Evolutionary conservation across 2,888 invertebrate species (phyloP).

Genomic region (Temnothorax ravouxi): DNA sequence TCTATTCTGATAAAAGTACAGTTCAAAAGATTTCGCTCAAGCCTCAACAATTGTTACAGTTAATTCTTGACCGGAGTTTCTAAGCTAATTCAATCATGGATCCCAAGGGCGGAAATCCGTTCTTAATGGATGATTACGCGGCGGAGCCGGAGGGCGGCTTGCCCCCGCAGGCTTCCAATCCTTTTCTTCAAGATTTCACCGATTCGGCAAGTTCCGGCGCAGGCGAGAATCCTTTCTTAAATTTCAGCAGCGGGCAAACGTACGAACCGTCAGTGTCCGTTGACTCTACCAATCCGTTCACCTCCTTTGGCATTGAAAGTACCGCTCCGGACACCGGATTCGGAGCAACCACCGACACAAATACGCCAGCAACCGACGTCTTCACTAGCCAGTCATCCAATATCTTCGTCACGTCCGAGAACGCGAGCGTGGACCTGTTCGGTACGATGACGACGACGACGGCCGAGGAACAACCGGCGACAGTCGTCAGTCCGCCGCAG

Average conservation of each 20-base stretch:
- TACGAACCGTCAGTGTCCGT: conserved; percentile 75
- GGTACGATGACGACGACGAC: conserved; percentile 45
- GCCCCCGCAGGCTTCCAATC: conserved; percentile 88
- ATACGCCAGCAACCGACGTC: conserved; percentile 67
- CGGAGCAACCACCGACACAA: conserved; percentile 55
- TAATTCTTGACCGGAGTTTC: neutral
- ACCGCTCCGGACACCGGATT: conserved; percentile 61
- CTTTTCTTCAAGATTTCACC: conserved; percentile 89
- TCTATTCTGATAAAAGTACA: conserved; percentile 15
- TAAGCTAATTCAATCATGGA: conserved; percentile 87
- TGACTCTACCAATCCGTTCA: conserved; percentile 86
- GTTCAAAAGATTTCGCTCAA: conserved; percentile 20
- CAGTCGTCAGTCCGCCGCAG: conserved; percentile 29
- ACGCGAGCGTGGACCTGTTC: conserved; percentile 59
- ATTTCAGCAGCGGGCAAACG: conserved; percentile 77
- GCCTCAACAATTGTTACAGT: neutral
- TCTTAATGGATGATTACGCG: conserved; percentile 91
- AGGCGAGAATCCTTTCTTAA: conserved; percentile 84
- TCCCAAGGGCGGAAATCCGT: conserved; percentile 91
- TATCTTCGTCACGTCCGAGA: conserved; percentile 55
- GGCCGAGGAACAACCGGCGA: conserved; percentile 14
- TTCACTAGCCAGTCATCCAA: conserved; percentile 65
- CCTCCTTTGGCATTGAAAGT: conserved; percentile 81
- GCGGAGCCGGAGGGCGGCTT: conserved; percentile 86
- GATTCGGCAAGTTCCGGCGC: conserved; percentile 76